Evolutionary conservation across 2,113 vertebrate species (phyloP), one percentile per base, ranked within the genome.

Genomic region (Hemichromis elongatus): DNA sequence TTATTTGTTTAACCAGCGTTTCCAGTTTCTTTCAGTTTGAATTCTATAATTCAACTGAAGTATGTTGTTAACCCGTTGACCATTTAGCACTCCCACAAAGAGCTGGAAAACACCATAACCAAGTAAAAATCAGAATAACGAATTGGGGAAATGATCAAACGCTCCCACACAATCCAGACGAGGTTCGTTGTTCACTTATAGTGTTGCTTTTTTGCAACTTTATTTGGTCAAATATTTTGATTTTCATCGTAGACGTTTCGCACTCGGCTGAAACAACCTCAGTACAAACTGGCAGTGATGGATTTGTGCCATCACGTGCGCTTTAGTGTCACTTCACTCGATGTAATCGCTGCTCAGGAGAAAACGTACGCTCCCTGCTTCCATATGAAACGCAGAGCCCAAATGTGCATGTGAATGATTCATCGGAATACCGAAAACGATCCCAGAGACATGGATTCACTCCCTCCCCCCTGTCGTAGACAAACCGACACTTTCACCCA

Each of bases 331-430:
- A 78, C 78, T 85, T 75, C 10, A 52, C 61, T 50, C 85, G 86
- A 84, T 30, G 80, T 77, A 80, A 47, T 26, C 54, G 26, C 61
- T 5, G 16, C 80, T 84, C 77, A 0, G 19, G 79, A 83, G 75
- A 57, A 84, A 88, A 88, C 75, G 85, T 13, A 18, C 12, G 47
- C 35, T 63, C 61, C 53, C 70, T 75, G 30, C 33, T 5, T 78
- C 13, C 2, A 84, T 75, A 89, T n/a, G 70, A 82, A 83, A 80
- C 35, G 68, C 77, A 45, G 12, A 79, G 42, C 42, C 54, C 83
- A 90, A 86, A 89, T 91, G 88, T 85, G 81, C 87, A 78, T 24
- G 66, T 86, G 82, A 93, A 92, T 92, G 73, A 93, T 91, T 90
- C 80, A 89, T 79, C 55, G 45, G 30, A 84, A 87, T 40, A 81